Conservation (phyloP, 2,797 vertebrate species). For the Rhynchotus rufescens region DNA sequence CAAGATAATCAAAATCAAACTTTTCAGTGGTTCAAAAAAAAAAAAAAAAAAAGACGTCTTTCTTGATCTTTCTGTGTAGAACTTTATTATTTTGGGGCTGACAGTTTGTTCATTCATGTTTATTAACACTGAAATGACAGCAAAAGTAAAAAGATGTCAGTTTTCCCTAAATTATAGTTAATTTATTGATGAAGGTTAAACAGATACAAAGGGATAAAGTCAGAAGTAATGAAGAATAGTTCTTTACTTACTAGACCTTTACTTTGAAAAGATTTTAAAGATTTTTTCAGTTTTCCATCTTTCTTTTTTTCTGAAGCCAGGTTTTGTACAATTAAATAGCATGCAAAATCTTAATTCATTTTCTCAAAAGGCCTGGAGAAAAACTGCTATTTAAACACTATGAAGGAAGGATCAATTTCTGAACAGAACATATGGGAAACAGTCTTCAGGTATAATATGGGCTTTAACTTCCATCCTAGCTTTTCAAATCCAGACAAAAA, state of each 20-base stretch:
- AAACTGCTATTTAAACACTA: not conserved
- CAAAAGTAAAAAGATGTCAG: not conserved
- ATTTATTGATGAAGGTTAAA: not conserved
- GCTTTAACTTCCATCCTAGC: too few relatives aligned
- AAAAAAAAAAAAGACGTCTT: not conserved
- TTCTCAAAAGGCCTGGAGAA: not conserved
- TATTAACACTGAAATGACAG: not conserved
- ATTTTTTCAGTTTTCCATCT: not conserved
- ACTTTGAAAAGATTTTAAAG: not conserved
- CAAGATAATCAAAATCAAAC: not conserved
- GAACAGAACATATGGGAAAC: too few relatives aligned
- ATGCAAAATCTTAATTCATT: rapidly evolving
- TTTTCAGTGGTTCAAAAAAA: not conserved
- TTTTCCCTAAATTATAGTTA: not conserved
- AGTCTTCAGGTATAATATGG: too few relatives aligned
- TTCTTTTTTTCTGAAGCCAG: not conserved
- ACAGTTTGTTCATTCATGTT: not conserved
- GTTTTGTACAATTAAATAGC: not conserved
- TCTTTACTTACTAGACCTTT: not conserved
- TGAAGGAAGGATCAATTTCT: not conserved
- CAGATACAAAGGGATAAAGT: not conserved
- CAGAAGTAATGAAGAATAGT: not conserved
- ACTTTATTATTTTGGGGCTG: not conserved
- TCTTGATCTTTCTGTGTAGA: not conserved
- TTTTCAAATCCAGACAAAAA: not conserved